Percentiles rank a stretch among this genome's conserved stretches.
These are phyloP conservation scores for Punctoribates punctum DNA, from an alignment of 2,888 invertebrate genomes.

Conservation along the genomic window DNA sequence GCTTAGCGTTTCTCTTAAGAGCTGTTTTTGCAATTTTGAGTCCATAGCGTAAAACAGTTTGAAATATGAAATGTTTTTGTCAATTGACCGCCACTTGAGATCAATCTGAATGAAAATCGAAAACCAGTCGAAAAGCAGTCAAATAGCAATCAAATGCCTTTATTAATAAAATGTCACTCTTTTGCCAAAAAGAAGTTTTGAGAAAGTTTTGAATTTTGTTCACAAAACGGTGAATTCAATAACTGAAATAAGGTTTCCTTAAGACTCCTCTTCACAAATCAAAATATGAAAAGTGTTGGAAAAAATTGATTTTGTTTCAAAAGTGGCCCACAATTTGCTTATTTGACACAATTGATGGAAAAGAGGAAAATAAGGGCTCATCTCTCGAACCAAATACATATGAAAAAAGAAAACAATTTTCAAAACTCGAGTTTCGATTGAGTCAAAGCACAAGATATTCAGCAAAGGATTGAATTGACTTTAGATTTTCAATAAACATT, in stretches of 20 bases:
- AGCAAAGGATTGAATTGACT: not conserved
- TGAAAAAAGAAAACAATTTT: not conserved
- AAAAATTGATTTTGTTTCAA: not conserved
- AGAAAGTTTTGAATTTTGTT: not conserved
- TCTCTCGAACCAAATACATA: not conserved
- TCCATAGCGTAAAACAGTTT: not conserved
- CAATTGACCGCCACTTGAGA: not conserved
- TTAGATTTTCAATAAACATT: no score
- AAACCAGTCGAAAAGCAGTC: not conserved
- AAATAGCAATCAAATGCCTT: not conserved
- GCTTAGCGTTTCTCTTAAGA: slow-evolving; percentile 16
- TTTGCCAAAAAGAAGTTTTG: not conserved
- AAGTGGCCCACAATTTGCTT: slow-evolving; percentile 9
- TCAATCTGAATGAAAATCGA: not conserved
- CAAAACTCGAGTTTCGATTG: not conserved
- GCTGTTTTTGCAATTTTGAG: slow-evolving; percentile 31
- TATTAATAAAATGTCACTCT: not conserved
- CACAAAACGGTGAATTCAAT: not conserved
- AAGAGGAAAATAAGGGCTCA: not conserved
- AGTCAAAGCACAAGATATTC: not conserved
- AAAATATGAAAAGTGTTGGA: not conserved
- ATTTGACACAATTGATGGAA: slow-evolving; percentile 21
- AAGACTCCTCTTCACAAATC: not conserved
- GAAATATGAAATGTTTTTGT: not conserved
- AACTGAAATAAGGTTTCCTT: not conserved